These are phyloP conservation scores for Amitus sp. DNA, from an alignment of 2,888 invertebrate species.

Conservation along the genomic window DNA sequence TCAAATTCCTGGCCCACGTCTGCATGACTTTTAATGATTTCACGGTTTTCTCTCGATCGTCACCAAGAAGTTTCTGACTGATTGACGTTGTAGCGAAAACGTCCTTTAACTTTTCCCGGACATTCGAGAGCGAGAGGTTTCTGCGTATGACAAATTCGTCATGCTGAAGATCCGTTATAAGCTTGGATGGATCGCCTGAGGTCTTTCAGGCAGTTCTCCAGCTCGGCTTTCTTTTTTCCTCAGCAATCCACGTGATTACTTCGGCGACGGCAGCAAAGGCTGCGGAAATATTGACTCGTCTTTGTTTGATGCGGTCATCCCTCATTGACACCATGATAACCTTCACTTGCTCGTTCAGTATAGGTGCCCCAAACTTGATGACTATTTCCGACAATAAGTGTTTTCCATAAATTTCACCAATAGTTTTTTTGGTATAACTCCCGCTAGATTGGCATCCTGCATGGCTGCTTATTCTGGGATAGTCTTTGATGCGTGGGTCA, in stretches of 20 bases:
- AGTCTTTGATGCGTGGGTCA: not conserved
- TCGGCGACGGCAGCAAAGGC: too few relatives aligned
- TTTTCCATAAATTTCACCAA: not conserved
- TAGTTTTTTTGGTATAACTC: not conserved
- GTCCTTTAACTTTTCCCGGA: too few relatives aligned
- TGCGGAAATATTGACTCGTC: too few relatives aligned
- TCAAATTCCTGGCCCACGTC: too few relatives aligned
- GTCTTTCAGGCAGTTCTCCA: constrained; percentile 5
- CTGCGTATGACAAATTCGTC: too few relatives aligned
- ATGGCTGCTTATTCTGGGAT: not conserved
- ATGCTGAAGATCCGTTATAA: constrained; percentile 1
- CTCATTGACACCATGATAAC: not conserved
- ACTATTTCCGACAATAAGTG: not conserved
- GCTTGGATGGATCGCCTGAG: not conserved
- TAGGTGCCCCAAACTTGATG: not conserved
- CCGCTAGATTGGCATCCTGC: not conserved
- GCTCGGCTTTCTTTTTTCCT: not conserved
- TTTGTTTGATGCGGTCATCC: too few relatives aligned
- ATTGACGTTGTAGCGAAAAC: too few relatives aligned
- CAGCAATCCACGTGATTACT: not conserved
- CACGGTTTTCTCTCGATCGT: too few relatives aligned
- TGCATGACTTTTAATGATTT: too few relatives aligned
- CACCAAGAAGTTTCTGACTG: too few relatives aligned
- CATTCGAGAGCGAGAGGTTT: too few relatives aligned
- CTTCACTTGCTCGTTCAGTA: not conserved